Evolutionary conservation across 2,888 invertebrate genomes (phyloP), one percentile per base, ranked within the genome.

Genomic region (Nudaria mundana): DNA sequence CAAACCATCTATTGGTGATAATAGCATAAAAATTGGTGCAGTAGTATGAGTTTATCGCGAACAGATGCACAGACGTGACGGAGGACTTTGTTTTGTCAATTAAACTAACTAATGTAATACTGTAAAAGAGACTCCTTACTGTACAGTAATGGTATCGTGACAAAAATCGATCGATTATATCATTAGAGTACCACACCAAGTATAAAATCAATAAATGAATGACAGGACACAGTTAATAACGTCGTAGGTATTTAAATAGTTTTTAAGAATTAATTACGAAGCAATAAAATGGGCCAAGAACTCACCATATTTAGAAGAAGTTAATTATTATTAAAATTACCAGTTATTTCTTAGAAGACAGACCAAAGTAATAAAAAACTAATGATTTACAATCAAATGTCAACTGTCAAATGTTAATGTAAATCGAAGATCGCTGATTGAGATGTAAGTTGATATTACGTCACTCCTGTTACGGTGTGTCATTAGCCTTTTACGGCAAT

Each of bases 251-350:
- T 30, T 35, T 35, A 30, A 40, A 30, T 34, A 35, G 25, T 30
- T 30, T 34, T 26, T 25, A 20, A 8, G 25, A 30, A 25, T 20
- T 40, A n/a, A 40, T 34, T 23, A 34, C 10, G 8, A 5, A 6
- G 34, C 10, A 29, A 23, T 35, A 40, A 39, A 39, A 13, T 16
- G 10, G 22, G 34, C 20, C 16, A 23, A 33, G 12, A 24, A 14
- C 18, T 34, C 4, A 40, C 18, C 18, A 30, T 32, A 28, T 16
- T 5, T 15, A 29, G 38, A 6, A 28, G 32, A 33, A 30, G 22
- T 28, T 13, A 28, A n/a, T n/a, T n/a, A n/a, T n/a, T n/a, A 52
- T 60, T 45, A 45, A 25, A 25, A 39, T 56, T 41, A 44, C 53
- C 45, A 37, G 48, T 48, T 36, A 34, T 37, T 7, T 5, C 22